Evolutionary conservation across 2,888 invertebrate species (phyloP).

Genomic region (Chrysomela aeneicollis): DNA sequence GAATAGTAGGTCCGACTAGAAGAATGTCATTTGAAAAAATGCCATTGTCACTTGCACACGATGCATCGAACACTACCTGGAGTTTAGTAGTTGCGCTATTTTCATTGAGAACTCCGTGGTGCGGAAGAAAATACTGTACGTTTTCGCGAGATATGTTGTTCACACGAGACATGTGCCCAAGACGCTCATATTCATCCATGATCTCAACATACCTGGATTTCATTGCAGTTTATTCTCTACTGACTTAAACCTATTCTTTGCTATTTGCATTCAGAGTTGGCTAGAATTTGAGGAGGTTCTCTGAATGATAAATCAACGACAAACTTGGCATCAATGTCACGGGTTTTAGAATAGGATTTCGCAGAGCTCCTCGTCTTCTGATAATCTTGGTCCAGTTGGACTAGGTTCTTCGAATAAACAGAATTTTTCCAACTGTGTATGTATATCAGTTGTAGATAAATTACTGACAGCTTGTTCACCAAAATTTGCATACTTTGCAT

Average conservation of each 20-base stretch:
- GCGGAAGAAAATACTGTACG: too few species aligned
- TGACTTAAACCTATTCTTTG: neutral
- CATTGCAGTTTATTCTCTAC: neutral
- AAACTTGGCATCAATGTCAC: neutral
- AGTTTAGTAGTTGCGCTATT: too few species aligned
- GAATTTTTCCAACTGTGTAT: neutral
- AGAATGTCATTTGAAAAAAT: too few species aligned
- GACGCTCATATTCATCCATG: slow-evolving; percentile 3
- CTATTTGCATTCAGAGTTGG: neutral
- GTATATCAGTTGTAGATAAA: neutral
- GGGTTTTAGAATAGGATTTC: neutral
- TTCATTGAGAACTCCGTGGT: too few species aligned
- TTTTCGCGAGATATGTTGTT: neutral
- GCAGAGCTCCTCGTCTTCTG: neutral
- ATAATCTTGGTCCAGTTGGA: neutral
- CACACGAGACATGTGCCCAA: slow-evolving; percentile 7
- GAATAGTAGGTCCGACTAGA: too few species aligned
- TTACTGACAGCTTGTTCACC: neutral
- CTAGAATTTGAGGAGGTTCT: neutral
- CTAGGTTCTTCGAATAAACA: neutral
- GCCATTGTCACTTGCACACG: too few species aligned
- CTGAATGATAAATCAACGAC: neutral
- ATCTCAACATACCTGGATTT: slow-evolving; percentile 4
- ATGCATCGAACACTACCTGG: too few species aligned
- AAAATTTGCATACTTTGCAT: too few species aligned